Evolutionary conservation across 2,888 invertebrate genomes (phyloP).

Genomic region (Mallateleia sp.): DNA sequence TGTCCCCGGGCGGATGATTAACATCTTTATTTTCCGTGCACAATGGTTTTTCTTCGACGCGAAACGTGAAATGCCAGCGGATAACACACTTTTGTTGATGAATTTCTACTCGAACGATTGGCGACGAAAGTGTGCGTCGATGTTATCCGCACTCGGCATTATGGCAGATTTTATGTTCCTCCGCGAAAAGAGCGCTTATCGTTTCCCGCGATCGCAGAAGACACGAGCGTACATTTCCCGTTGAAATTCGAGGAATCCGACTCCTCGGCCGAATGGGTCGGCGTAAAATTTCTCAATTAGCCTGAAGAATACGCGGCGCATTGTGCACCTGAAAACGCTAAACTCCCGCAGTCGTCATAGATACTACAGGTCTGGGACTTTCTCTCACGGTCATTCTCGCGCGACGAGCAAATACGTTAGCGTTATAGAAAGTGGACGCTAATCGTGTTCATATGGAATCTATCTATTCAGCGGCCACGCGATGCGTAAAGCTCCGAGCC

Average conservation of each 20-base stretch:
- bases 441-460: constrained; percentile 77
- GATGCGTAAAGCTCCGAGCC: constrained; percentile 71
- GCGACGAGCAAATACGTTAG: constrained; percentile 78
- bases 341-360: constrained; percentile 42
- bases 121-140: constrained; percentile 11
- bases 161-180: constrained; percentile 44
- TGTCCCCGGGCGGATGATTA: constrained; percentile 61
- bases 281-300: constrained; percentile 53
- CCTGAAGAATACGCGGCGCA: constrained; percentile 10
- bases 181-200: neutral
- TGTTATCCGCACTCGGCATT: neutral
- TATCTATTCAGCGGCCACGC: constrained; percentile 75
- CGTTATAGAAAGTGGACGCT: constrained; percentile 85
- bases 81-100: constrained; percentile 42
- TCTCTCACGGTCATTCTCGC: constrained; percentile 85
- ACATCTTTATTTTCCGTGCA: constrained; percentile 45
- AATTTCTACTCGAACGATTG: constrained; percentile 28
- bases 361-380: constrained; percentile 79
- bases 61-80: constrained; percentile 68
- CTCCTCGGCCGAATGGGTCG: constrained; percentile 8
- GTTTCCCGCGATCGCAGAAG: neutral
- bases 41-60: constrained; percentile 52
- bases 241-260: constrained; percentile 31
- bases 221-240: neutral
- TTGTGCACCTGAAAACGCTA: constrained; percentile 16